These are phyloP conservation scores for Ceratotherium simum DNA, from an alignment of 2,113 vertebrate species.

Conservation along the genomic window DNA sequence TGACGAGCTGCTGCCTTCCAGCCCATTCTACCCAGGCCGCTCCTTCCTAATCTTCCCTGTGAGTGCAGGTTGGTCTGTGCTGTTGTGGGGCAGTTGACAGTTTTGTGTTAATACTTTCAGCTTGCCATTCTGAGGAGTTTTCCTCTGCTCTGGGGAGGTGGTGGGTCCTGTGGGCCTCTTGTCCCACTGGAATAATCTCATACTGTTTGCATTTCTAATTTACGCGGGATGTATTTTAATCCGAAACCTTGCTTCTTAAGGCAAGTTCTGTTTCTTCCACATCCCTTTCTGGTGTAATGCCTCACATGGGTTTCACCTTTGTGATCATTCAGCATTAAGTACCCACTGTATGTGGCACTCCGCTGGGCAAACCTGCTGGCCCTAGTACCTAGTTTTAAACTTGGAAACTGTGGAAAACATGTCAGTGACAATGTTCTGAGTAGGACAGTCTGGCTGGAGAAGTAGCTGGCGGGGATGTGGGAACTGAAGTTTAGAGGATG, in stretches of 20 bases:
- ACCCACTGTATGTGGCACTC: background rate
- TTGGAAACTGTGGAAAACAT: background rate
- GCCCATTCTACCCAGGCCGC: background rate
- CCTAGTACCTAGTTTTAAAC: background rate
- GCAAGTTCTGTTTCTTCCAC: background rate
- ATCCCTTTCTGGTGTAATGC: background rate
- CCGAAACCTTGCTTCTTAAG: conserved; percentile 1
- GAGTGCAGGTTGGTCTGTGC: background rate
- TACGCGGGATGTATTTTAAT: background rate
- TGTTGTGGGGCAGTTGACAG: background rate
- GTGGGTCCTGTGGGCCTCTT: background rate
- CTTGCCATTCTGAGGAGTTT: background rate
- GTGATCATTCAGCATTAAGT: background rate
- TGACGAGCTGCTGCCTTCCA: background rate
- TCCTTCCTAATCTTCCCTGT: background rate
- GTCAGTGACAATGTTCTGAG: background rate
- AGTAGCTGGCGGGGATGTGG: background rate
- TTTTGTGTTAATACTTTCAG: background rate
- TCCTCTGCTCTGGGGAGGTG: background rate
- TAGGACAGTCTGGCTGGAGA: background rate
- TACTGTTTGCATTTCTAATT: conserved; percentile 32
- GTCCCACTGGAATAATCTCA: background rate
- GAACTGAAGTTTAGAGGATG: background rate
- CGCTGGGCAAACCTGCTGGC: background rate
- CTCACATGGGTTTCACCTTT: background rate